Evolutionary conservation across 1,140 invertebrate genomes (phyloP).

Genomic region (Aphis craccivora): DNA sequence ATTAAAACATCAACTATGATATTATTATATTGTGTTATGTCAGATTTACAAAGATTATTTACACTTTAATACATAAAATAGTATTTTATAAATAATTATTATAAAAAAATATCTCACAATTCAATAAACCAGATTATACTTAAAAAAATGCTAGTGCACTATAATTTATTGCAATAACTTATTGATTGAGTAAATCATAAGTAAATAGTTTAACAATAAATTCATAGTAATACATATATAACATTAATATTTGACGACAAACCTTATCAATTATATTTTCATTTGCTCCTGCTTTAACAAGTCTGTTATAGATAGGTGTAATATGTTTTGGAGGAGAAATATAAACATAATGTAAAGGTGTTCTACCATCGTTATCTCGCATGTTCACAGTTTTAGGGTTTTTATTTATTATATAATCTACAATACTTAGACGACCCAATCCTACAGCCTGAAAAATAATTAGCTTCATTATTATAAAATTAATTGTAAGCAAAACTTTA

Average conservation of each 20-base stretch:
- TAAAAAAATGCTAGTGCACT: neutral
- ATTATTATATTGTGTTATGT: neutral
- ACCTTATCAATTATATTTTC: constrained; percentile 83
- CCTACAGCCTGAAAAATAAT: constrained; percentile 75
- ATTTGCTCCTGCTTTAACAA: constrained; percentile 79
- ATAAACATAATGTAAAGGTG: constrained; percentile 82
- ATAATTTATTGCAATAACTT: neutral
- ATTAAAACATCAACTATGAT: neutral
- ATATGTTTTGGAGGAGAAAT: constrained; percentile 77
- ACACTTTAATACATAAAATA: neutral
- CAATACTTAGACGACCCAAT: constrained; percentile 75
- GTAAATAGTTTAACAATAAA: neutral
- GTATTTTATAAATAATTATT: neutral
- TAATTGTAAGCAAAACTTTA: neutral
- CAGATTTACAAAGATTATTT: neutral
- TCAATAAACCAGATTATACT: neutral
- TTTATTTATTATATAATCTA: constrained; percentile 76
- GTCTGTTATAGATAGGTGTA: constrained; percentile 75
- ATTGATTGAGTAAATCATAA: neutral
- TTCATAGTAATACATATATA: neutral
- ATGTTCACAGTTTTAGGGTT: constrained; percentile 74
- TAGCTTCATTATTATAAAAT: neutral
- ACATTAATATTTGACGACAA: constrained; percentile 55
- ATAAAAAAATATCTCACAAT: neutral
- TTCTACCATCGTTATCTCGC: constrained; percentile 83